A percentile compares a stretch with the other conserved stretches of the same genome.
Conservation (phyloP, 2,113 vertebrate species). For the Silurus glanis region DNA sequence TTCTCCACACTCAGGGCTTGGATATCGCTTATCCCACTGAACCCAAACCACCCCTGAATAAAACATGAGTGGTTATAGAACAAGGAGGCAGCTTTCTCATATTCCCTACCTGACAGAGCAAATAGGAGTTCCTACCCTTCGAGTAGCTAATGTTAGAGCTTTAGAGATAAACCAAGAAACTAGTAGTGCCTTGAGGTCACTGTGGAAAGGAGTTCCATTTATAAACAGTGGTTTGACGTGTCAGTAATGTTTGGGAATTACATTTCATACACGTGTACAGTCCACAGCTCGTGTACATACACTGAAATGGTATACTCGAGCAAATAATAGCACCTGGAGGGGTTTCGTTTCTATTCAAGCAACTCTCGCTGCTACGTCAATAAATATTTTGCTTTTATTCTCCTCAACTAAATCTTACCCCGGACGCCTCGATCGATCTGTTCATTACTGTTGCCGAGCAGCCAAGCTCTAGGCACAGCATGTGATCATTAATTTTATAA, state of each 20-base stretch:
- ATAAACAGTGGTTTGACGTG: background rate
- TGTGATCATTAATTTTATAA: constrained; percentile 46
- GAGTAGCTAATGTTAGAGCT: background rate
- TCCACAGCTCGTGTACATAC: background rate
- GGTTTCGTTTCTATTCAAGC: constrained; percentile 8
- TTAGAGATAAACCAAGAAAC: background rate
- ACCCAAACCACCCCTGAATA: constrained; percentile 54
- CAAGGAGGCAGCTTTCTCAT: background rate
- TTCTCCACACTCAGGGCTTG: constrained; percentile 41
- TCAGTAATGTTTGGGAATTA: background rate
- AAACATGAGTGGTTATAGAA: constrained; percentile 48
- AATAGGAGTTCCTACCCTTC: background rate
- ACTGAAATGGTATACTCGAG: background rate
- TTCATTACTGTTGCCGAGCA: constrained; percentile 41
- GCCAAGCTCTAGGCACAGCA: constrained; percentile 18
- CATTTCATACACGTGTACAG: background rate
- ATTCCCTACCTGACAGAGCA: constrained; percentile 26
- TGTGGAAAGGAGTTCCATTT: background rate
- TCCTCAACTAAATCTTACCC: constrained; percentile 15
- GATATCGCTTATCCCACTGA: constrained; percentile 49
- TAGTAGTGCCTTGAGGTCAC: background rate
- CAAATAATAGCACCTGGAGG: constrained; percentile 27
- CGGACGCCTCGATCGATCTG: constrained; percentile 29
- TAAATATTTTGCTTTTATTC: constrained; percentile 40
- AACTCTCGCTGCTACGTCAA: background rate